A percentile compares a stretch with the other conserved stretches of the same genome.
Conservation (phyloP, 1,140 invertebrate species). For the Zaprionus camerounensis region DNA sequence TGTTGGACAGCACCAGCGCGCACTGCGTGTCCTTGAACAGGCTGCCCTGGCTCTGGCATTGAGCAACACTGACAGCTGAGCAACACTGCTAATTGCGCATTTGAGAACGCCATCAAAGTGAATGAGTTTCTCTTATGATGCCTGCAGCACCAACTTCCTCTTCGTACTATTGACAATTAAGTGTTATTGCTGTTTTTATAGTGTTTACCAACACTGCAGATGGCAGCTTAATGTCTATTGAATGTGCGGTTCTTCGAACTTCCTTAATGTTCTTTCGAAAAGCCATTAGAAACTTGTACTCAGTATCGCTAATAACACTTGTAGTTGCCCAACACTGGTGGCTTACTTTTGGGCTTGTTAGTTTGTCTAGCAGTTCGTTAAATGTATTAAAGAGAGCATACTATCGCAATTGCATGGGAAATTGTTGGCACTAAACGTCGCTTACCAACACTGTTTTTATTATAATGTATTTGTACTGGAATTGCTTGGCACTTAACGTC, state of each 20-base stretch:
- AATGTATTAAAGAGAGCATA: neutral
- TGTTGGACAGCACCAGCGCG: constrained; percentile 4
- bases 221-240: neutral
- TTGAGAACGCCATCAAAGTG: constrained; percentile 22
- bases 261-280: neutral
- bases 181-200: constrained; percentile 11
- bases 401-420: no score
- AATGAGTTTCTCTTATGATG: constrained; percentile 26
- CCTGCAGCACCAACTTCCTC: neutral
- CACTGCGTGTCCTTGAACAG: constrained; percentile 22
- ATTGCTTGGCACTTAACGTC: no score
- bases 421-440: no score
- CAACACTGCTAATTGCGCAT: constrained; percentile 45
- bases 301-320: neutral
- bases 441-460: neutral
- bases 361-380: neutral
- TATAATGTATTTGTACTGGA: no score
- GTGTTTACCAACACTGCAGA: constrained; percentile 24
- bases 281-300: neutral
- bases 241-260: neutral
- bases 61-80: constrained; percentile 26
- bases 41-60: constrained; percentile 21
- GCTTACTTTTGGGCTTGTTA: neutral
- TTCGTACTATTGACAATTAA: constrained; percentile 8
- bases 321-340: neutral